A percentile compares a stretch with the other conserved stretches of the same genome.
phyloP scores from a whole-genome alignment of 2,888 invertebrate species.

The Lepidocyrtoides sp. region DNA sequence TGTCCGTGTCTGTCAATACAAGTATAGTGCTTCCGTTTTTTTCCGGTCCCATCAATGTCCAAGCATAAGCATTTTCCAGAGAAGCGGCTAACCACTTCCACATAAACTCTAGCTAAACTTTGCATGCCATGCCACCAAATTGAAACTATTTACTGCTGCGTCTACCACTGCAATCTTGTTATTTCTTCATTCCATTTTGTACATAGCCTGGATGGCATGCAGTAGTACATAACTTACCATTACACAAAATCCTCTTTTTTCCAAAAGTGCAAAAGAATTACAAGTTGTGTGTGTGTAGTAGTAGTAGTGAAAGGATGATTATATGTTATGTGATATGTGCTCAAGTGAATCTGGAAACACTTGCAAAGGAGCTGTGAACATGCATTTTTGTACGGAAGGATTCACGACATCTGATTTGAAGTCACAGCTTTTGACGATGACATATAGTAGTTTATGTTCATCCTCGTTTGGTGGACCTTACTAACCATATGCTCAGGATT shows the following conservation, averaged over 20 bases:
- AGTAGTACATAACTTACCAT: no score
- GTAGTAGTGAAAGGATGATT: no score
- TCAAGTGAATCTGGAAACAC: background rate
- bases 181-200: background rate
- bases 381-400: conserved; percentile 55
- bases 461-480: background rate
- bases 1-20: conserved; percentile 67
- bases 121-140: no score
- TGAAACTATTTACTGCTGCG: no score
- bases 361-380: background rate
- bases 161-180: conserved; percentile 12
- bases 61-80: conserved; percentile 15
- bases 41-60: conserved; percentile 44
- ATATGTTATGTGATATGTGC: no score
- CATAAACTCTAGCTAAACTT: conserved; percentile 9
- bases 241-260: no score
- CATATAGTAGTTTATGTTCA: conserved; percentile 68
- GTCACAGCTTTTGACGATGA: conserved; percentile 74
- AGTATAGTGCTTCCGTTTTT: conserved; percentile 53
- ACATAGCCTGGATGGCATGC: no score
- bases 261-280: no score
- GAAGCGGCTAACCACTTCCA: conserved; percentile 38
- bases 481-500: conserved; percentile 24
- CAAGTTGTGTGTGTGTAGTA: no score
- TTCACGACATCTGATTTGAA: conserved; percentile 75